A percentile compares a stretch with the other conserved stretches of the same genome.
These are phyloP conservation scores for Poecilia gillii DNA, from an alignment of 2,797 vertebrate genomes.

Conservation along the genomic window DNA sequence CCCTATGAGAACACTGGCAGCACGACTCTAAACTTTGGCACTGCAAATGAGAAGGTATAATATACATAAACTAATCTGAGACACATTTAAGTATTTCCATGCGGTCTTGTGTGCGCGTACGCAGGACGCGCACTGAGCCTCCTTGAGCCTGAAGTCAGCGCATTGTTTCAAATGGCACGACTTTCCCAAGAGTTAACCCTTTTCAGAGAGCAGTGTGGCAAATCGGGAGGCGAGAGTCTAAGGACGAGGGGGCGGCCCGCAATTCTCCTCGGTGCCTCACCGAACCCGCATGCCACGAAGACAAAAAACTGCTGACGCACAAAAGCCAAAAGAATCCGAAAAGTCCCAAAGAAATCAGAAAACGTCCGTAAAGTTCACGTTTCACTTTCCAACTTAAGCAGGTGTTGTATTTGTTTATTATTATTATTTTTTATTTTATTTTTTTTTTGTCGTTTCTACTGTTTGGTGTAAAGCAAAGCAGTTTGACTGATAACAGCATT, in stretches of 20 bases:
- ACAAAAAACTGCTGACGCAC: slow-evolving; percentile 67
- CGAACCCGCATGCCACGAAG: slow-evolving; percentile 57
- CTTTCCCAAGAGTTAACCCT: slow-evolving; percentile 78
- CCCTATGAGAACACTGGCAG: neutral
- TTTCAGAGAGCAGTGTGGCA: slow-evolving; percentile 82
- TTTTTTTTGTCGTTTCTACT: neutral
- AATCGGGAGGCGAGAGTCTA: slow-evolving; percentile 79
- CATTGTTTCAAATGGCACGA: slow-evolving; percentile 68
- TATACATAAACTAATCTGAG: neutral
- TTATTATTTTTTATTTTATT: neutral
- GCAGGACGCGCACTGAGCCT: slow-evolving; percentile 50
- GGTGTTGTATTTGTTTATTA: neutral
- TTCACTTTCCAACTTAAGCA: neutral
- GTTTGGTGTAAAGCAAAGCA: neutral
- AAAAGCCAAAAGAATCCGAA: slow-evolving; percentile 52
- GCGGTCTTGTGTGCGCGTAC: slow-evolving; percentile 8
- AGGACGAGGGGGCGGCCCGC: slow-evolving; percentile 81
- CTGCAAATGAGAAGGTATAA: neutral
- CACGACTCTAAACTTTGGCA: neutral
- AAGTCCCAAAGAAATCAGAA: slow-evolving; percentile 27
- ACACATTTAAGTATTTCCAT: neutral
- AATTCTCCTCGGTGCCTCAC: slow-evolving; percentile 85
- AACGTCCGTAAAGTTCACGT: slow-evolving; percentile 12
- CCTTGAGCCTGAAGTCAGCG: slow-evolving; percentile 35
- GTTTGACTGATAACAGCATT: neutral